Conservation (phyloP, 2,888 invertebrate genomes). For the Blera fallax region DNA sequence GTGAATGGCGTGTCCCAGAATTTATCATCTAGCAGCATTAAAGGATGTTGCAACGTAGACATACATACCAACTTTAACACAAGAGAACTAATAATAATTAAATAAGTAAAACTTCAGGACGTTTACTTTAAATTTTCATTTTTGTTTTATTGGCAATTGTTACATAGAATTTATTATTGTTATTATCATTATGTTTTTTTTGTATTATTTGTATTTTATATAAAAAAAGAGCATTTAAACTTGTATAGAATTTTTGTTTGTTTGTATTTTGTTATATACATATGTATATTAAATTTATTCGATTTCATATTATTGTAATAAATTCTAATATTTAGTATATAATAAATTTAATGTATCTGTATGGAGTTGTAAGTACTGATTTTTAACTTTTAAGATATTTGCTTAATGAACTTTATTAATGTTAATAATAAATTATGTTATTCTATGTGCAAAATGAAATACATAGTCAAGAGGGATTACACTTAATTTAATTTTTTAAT, state of each 20-base stretch:
- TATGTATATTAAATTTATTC: constrained; percentile 47
- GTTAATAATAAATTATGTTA: constrained; percentile 34
- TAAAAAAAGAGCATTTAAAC: constrained; percentile 66
- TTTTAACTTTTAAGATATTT: constrained; percentile 11
- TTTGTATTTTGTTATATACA: constrained; percentile 50
- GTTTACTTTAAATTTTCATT: constrained; percentile 31
- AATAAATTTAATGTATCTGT: constrained; percentile 50
- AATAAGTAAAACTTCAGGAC: not conserved
- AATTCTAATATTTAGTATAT: constrained; percentile 46
- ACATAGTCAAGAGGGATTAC: constrained; percentile 19
- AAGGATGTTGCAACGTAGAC: too few species aligned
- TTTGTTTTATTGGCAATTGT: constrained; percentile 66
- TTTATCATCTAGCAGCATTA: too few species aligned
- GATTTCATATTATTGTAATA: constrained; percentile 49
- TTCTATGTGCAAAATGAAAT: constrained; percentile 64
- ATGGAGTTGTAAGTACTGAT: constrained; percentile 28
- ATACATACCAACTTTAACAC: too few species aligned
- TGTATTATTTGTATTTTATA: constrained; percentile 46
- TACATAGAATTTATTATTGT: constrained; percentile 50
- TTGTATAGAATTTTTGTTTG: constrained; percentile 45
- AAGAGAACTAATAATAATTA: too few species aligned
- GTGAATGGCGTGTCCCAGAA: too few species aligned
- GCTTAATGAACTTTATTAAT: constrained; percentile 40
- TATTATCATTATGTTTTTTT: constrained; percentile 28
- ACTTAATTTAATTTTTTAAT: constrained; percentile 5